Conservation (phyloP, 1,140 invertebrate genomes). For the Drosophila pruinosa region DNA sequence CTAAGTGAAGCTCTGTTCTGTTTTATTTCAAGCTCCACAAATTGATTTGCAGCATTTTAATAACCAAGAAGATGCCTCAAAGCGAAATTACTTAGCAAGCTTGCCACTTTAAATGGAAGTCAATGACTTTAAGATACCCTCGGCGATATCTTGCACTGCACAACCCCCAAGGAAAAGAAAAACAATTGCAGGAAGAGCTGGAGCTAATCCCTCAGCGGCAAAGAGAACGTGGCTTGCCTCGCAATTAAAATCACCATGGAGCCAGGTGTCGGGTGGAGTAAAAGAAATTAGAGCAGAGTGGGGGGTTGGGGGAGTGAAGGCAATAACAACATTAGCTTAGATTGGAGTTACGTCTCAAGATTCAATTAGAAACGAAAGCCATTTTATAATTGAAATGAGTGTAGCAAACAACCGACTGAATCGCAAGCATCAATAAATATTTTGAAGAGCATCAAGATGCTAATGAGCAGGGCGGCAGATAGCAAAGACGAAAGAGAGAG, state of each 20-base stretch:
- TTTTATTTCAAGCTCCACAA: constrained; percentile 1
- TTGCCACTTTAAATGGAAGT: background rate
- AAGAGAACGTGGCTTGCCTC: constrained; percentile 35
- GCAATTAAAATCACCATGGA: constrained; percentile 37
- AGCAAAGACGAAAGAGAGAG: background rate
- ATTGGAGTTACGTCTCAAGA: constrained; percentile 28
- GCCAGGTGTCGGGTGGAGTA: constrained; percentile 18
- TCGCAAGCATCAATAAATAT: background rate
- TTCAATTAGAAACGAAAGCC: constrained; percentile 71
- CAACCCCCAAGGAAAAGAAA: background rate
- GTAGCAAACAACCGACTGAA: background rate
- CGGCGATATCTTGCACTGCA: background rate
- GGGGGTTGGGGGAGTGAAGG: background rate
- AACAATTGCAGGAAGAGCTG: constrained; percentile 22
- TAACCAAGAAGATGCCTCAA: background rate
- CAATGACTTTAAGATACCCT: constrained; percentile 2
- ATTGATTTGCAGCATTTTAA: constrained; percentile 21
- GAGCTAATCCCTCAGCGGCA: constrained; percentile 21
- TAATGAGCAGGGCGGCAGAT: background rate
- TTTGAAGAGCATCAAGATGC: constrained; percentile 4
- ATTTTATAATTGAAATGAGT: constrained; percentile 71
- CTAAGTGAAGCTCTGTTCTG: constrained; percentile 8
- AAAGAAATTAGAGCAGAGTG: constrained; percentile 14
- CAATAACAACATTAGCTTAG: constrained; percentile 64
- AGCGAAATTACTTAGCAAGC: background rate